Evolutionary conservation across 35 echinoderm and acorn worm species (phyloP).

Genomic region (Anneissia japonica): DNA sequence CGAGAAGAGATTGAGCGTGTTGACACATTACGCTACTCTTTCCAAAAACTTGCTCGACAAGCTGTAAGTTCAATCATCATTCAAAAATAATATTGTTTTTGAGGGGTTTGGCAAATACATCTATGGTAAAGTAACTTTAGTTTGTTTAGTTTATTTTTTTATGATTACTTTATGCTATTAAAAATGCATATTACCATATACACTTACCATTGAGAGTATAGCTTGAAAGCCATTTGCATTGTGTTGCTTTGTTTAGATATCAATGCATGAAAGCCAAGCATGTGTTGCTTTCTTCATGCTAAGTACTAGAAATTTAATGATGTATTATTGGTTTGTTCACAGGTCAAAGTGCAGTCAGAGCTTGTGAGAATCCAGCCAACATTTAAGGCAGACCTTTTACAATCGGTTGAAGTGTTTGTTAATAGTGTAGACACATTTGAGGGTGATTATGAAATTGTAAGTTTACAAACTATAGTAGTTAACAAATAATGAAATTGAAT

Average conservation of each 20-base stretch:
- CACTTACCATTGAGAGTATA: neutral
- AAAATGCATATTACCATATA: neutral
- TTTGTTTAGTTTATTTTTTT: no score
- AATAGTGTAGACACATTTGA: constrained; percentile 36
- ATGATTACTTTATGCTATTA: no score
- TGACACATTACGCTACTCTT: constrained; percentile 82
- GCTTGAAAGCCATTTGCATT: neutral
- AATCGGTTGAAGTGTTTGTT: constrained; percentile 64
- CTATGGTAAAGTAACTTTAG: no score
- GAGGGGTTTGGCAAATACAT: neutral
- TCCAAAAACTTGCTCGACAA: constrained; percentile 72
- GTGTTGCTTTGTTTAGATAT: neutral
- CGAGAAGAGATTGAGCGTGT: constrained; percentile 84
- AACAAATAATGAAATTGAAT: no score
- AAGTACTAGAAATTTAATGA: no score
- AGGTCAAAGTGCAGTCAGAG: constrained; percentile 61
- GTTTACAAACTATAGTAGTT: no score
- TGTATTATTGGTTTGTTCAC: constrained; percentile 17
- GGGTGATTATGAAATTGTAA: constrained; percentile 66
- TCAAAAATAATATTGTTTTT: neutral
- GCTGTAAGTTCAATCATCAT: constrained; percentile 56
- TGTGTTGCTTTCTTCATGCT: no score
- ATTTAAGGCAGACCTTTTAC: constrained; percentile 78
- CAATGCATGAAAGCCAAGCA: neutral
- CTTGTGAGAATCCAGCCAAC: constrained; percentile 87